Evolutionary conservation across 2,888 invertebrate species (phyloP), one percentile per base, ranked within the genome.

Genomic region (Rhingia rostrata): DNA sequence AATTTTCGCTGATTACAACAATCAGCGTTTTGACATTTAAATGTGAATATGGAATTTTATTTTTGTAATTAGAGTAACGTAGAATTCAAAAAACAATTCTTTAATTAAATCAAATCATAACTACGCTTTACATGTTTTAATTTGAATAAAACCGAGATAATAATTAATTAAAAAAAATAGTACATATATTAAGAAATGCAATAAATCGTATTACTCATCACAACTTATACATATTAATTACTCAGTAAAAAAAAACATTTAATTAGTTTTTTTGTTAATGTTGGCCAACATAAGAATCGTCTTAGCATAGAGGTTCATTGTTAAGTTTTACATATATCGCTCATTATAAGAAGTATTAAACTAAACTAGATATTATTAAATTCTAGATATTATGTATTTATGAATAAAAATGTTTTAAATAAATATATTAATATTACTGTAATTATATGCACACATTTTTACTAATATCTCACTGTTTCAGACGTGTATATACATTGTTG

Each of bases 311-410:
- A 73, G 73, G 63, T 54, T 63, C 54, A 56, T 64, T 73, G 73
- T 73, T 73, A 73, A 73, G 63, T 73, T 73, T 73, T 51, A 67
- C 43, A 37, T 72, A 61, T 53, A 35, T 30, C 53, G 51, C 53
- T 73, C 37, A 37, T 63, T 54, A 35, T 67, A 67, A 43, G 10
- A 54, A 54, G 14, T 35, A 45, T n/a, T 41, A 39, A 12, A 39
- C 30, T 5, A 32, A 10, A 9, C 39, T 33, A 51, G 5, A 12
- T 39, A 49, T 4, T 35, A n/a, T 37, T 30, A 9, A 6, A 22
- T 6, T 33, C 14, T 54, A 56, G 35, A 69, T n/a, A 33, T 43
- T 30, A 32, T 58, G 12, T 58, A 56, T 67, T 54, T 41, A 33
- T 6, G 4, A 47, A 53, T 14, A 53, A 39, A 1, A 45, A 4